These are phyloP conservation scores for Homarus gammarus DNA, from an alignment of 2,888 invertebrate genomes.

Conservation along the genomic window DNA sequence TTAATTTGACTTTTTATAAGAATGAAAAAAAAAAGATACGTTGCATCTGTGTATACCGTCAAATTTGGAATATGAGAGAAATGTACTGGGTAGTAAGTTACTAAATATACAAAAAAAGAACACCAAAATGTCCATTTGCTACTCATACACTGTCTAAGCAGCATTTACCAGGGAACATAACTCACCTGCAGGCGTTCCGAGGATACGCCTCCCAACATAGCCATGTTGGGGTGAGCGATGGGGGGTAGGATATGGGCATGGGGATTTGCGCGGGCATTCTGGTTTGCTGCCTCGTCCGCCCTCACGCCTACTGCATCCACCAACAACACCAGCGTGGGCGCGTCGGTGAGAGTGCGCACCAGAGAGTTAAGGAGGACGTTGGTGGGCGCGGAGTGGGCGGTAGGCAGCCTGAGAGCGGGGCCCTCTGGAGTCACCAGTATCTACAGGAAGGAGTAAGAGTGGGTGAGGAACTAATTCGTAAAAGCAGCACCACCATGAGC, in stretches of 20 bases:
- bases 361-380: conserved; percentile 66
- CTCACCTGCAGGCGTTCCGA: conserved; percentile 56
- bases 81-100: too few relatives aligned
- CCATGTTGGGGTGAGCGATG: conserved; percentile 68
- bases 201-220: conserved; percentile 46
- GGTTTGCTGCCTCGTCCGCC: conserved; percentile 12
- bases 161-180: not conserved
- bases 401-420: conserved; percentile 57
- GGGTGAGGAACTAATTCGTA: not conserved
- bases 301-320: conserved; percentile 61
- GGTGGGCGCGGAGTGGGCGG: conserved; percentile 58
- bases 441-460: conserved; percentile 17
- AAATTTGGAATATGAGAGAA: too few relatives aligned
- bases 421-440: conserved; percentile 72
- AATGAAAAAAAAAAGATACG: too few relatives aligned
- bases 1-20: too few relatives aligned
- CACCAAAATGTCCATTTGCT: too few relatives aligned
- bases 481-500: not conserved
- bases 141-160: too few relatives aligned
- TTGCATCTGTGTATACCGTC: too few relatives aligned
- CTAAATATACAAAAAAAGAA: too few relatives aligned
- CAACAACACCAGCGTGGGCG: conserved; percentile 60
- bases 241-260: conserved; percentile 63
- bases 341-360: conserved; percentile 30
- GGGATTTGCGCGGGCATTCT: conserved; percentile 16